Percentiles rank a stretch among this genome's conserved stretches.
These are phyloP conservation scores for Tenodera sinensis DNA, from an alignment of 2,888 invertebrate genomes.

Conservation along the genomic window DNA sequence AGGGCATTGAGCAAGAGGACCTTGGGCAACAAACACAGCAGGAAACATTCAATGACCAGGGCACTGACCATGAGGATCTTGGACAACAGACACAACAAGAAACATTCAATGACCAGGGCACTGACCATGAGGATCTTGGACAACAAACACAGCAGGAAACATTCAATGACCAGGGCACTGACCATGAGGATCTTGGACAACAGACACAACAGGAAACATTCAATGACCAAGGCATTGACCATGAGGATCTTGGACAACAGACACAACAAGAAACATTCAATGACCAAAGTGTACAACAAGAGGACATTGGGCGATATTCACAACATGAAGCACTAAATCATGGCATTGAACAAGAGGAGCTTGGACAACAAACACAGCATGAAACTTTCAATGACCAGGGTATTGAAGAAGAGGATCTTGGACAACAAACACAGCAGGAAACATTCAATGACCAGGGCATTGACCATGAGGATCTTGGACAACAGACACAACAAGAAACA, in stretches of 20 bases:
- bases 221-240: conserved; percentile 24
- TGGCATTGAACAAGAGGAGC: no score
- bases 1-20: conserved; percentile 35
- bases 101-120: conserved; percentile 7
- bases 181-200: conserved; percentile 30
- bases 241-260: background rate
- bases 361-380: no score
- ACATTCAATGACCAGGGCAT: no score
- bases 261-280: background rate
- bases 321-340: no score
- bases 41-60: background rate
- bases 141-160: conserved; percentile 35
- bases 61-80: background rate
- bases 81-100: background rate
- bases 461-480: conserved; percentile 23
- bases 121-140: no score
- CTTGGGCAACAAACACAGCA: background rate
- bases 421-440: no score
- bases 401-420: no score
- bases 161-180: conserved; percentile 35
- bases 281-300: background rate
- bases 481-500: conserved; percentile 32
- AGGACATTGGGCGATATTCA: no score
- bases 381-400: no score
- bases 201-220: conserved; percentile 29